Evolutionary conservation across 1,140 invertebrate species (phyloP), one percentile per base, ranked within the genome.

Genomic region (Epicauta chinensis): DNA sequence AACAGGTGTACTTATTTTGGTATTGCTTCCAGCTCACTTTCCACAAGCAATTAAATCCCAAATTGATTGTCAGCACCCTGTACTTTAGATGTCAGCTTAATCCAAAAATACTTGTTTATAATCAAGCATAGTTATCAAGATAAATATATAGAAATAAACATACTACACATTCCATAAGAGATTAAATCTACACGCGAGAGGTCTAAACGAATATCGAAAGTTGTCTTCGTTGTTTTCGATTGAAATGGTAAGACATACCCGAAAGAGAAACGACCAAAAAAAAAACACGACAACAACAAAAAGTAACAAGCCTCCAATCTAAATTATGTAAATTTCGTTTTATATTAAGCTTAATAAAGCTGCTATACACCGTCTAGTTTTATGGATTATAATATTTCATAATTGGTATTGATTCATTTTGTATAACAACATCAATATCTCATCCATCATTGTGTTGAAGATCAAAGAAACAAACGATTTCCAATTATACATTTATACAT

Each of bases 101-200:
- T 39, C 46, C 46, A 49, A n/a, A 35, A 49, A 49, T 49, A 35
- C 46, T 49, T 49, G 46, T 49, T 49, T 49, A 38, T 41, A 46
- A 53, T 41, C 44, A 35, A 46, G 36, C 40, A 32, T 45, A 31
- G 45, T 55, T 49, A 55, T 55, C 53, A 45, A 55, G 53, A 55
- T 55, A 55, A 43, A 42, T 30, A 42, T 42, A 48, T 39, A n/a
- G 45, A 47, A 49, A 55, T 55, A 55, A 55, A 55, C 46, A 55
- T 44, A 14, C 53, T 47, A 47, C 53, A 47, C 53, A 55, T 55
- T 55, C 53, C 53, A 36, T 30, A 42, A 37, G 23, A 55, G 53
- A 55, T 55, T 55, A 40, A 42, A 55, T 55, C 53, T 55, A 55
- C 53, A 55, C 53, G 53, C 53, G 53, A 23, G 7, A 23, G 23